Base-by-base conservation (phyloP, 2,113 vertebrate species). In the Dissostichus mawsoni region DNA sequence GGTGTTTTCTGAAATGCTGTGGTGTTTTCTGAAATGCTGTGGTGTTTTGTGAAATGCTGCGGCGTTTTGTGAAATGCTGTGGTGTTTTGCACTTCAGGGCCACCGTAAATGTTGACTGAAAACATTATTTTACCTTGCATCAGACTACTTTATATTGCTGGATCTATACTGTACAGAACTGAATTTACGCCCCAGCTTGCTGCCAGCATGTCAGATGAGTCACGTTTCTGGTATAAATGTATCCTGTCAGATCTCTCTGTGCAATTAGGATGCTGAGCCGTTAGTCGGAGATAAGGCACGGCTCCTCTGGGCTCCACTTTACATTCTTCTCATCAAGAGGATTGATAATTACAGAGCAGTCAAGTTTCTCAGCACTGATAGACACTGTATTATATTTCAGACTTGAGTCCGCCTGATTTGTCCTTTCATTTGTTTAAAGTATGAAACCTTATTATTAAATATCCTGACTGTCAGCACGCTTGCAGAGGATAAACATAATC, bases 281-380 rank as follows among this genome's bases (percentile, higher is more conserved):
- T 93, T 94, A 79, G 82, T 92, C 87, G 83, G 72, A 87, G 92
- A 94, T 94, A 93, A 92, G 73, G 80, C 90, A 57, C 10, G 52
- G 48, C 80, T 91, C 88, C 82, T 90, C 73, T 59, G 89, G 86
- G 88, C 87, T 78, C 66, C 72, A 90, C 88, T 90, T 84, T 74
- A 82, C 86, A 80, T 92, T 86, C 74, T 68, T 57, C 92, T 92
- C 83, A 33, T 93, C 93, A 93, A 87, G 78, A 86, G 77, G 90
- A 93, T 94, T 94, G 91, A 92, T 93, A 91, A 86, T 90, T 86
- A 87, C 76, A 70, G 61, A 41, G 20, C 55, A 89, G 79, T 86
- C 69, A 55, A 64, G 74, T 79, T 86, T 85, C 78, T 82, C 75
- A 71, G 77, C 66, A 16, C 53, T 59, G 67, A 68, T 69, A 88